A percentile compares a stretch with the other conserved stretches of the same genome.
Evolutionary conservation across 2,888 invertebrate genomes (phyloP).

Genomic region (Xylophagus ater): DNA sequence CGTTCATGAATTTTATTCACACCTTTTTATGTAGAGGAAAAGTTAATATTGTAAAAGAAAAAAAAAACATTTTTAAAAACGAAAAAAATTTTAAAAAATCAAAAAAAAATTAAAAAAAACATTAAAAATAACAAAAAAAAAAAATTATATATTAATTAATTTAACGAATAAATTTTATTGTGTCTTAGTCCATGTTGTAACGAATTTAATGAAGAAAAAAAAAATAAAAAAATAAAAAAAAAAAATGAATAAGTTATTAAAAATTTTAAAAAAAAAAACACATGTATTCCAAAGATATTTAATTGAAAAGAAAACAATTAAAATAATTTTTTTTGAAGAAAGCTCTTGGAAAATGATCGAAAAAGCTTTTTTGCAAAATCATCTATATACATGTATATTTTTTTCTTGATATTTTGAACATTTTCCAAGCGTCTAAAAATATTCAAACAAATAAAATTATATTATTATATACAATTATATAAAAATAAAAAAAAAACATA

Average conservation of each 20-base stretch:
- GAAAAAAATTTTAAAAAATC: conserved; percentile 10
- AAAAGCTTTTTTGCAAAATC: conserved; percentile 10
- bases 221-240: conserved; percentile 10
- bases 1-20: no score
- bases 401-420: conserved; percentile 12
- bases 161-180: conserved; percentile 30
- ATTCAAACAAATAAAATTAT: neutral
- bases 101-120: conserved; percentile 14
- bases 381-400: conserved; percentile 12
- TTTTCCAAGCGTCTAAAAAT: conserved; percentile 9
- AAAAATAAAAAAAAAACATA: neutral
- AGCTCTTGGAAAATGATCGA: conserved; percentile 11
- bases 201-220: conserved; percentile 31
- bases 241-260: neutral
- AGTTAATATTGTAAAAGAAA: no score
- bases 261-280: neutral
- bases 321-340: neutral
- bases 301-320: conserved; percentile 1
- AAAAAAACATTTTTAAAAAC: conserved; percentile 17
- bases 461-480: neutral
- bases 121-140: conserved; percentile 15
- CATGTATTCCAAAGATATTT: neutral
- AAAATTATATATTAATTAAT: conserved; percentile 20
- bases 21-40: no score
- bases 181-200: conserved; percentile 41